A percentile compares a stretch with the other conserved stretches of the same genome.
Conservation (phyloP, 1,140 invertebrate genomes). For the Lasioglossum albipes region DNA sequence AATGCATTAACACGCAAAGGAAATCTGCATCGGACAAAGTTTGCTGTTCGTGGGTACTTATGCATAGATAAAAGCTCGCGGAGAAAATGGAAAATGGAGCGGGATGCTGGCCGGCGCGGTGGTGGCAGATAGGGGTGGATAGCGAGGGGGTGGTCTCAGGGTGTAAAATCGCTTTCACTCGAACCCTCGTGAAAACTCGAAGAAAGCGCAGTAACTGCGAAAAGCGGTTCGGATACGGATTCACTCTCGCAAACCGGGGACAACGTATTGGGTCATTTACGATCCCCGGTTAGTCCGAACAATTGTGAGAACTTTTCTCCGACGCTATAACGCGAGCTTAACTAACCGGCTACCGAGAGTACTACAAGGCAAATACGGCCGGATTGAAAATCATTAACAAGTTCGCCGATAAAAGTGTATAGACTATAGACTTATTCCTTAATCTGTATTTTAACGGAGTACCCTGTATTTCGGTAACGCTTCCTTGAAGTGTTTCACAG, state of each 20-base stretch:
- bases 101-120: neutral
- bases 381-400: too few relatives aligned
- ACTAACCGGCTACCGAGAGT: too few relatives aligned
- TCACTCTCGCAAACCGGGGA: neutral
- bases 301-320: too few relatives aligned
- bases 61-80: conserved; percentile 24
- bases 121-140: neutral
- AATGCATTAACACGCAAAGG: conserved; percentile 55
- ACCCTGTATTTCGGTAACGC: too few relatives aligned
- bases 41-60: conserved; percentile 42
- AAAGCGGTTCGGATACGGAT: neutral
- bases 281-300: neutral
- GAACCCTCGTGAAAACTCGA: conserved; percentile 9
- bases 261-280: neutral
- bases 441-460: too few relatives aligned
- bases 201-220: conserved; percentile 12
- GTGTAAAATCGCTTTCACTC: neutral
- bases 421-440: too few relatives aligned
- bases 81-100: conserved; percentile 15
- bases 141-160: too few relatives aligned
- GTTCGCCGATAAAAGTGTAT: too few relatives aligned
- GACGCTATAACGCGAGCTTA: too few relatives aligned
- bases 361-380: too few relatives aligned
- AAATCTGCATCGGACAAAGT: conserved; percentile 56
- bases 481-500: too few relatives aligned